Evolutionary conservation across 2,888 invertebrate genomes (phyloP).

Genomic region (Tanaodytes sp.): DNA sequence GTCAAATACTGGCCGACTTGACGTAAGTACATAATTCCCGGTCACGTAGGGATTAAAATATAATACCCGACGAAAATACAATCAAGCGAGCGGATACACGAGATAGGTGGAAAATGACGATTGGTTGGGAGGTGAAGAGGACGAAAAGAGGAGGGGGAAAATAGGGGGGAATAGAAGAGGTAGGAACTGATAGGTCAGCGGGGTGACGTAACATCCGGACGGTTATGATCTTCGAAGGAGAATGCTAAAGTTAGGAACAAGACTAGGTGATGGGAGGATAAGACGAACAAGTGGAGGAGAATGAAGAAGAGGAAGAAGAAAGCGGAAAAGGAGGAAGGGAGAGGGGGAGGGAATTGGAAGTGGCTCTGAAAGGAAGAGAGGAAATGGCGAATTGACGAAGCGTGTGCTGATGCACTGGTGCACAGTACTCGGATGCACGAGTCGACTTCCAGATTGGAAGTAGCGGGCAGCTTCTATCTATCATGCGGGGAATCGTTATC

Average conservation of each 20-base stretch:
- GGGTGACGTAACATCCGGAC: slow-evolving; percentile 68
- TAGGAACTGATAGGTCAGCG: slow-evolving; percentile 49
- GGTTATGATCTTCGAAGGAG: slow-evolving; percentile 52
- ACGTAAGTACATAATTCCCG: not conserved
- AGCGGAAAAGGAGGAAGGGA: slow-evolving; percentile 8
- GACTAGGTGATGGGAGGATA: slow-evolving; percentile 37
- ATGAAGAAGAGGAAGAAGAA: slow-evolving; percentile 11
- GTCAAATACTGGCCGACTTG: too few species aligned
- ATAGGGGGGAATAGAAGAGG: too few species aligned
- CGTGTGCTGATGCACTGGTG: slow-evolving; percentile 58
- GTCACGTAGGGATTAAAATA: not conserved
- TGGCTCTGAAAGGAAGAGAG: slow-evolving; percentile 3
- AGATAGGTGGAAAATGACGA: slow-evolving; percentile 41
- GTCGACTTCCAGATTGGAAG: slow-evolving; percentile 3
- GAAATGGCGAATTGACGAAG: slow-evolving; percentile 60
- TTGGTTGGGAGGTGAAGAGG: slow-evolving; percentile 13
- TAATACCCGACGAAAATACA: slow-evolving; percentile 15
- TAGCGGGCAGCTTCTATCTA: slow-evolving; percentile 8
- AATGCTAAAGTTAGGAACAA: slow-evolving; percentile 46
- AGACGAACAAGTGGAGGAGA: slow-evolving; percentile 32
- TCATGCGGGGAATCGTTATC: slow-evolving; percentile 25
- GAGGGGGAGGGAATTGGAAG: not conserved
- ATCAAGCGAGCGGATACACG: slow-evolving; percentile 22
- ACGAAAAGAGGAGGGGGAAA: too few species aligned
- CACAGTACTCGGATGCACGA: slow-evolving; percentile 56